Base-by-base conservation (phyloP, 1,140 invertebrate genomes). In the Drosophila elegans region DNA sequence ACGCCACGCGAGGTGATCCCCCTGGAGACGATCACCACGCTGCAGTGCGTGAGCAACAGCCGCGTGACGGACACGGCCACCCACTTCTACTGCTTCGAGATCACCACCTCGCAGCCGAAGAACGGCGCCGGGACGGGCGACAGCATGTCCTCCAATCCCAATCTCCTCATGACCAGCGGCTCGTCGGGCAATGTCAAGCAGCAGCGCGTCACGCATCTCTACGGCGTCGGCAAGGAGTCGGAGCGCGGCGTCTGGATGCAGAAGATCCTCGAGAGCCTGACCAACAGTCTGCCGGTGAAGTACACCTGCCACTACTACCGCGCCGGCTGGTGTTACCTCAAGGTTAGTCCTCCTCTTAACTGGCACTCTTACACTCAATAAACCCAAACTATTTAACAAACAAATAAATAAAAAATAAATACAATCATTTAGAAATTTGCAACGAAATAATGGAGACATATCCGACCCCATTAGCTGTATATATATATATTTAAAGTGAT, bases 281-380 rank as follows among this genome's bases (percentile, higher is more conserved):
- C 95, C 2, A 92, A 93, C 36, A 92, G 93, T 29, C 95, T 96
- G 86, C 94, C 94, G n/a, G 75, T 93, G 0, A 94, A 93, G 67
- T 93, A 95, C 38, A 93, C 94, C 1, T 93, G 94, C 3, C 94
- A 95, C 73, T 95, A 94, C 69, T 94, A 93, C 10, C 91, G 94
- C 80, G 94, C 94, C 60, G 95, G 95, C 7, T 96, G 95, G 95
- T 94, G 94, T 63, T 95, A 95, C 83, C 85, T 96, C 27, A 96
- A 95, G 94, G 95, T 95, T 92, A 51, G 48, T 25, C 4, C 2
- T 9, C n/a, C 3, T 2, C 1, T 4, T 11, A 9, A 7, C 3
- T 12, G 1, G 16, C 16, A 21, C 16, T 21, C 16, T 21, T 21
- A 21, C 16, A 21, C 16, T 21, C 16, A 21, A 21, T 0, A 21